Evolutionary conservation across 1,140 invertebrate genomes (phyloP), one percentile per base, ranked within the genome.

Genomic region (Druon quercuslanigerum): DNA sequence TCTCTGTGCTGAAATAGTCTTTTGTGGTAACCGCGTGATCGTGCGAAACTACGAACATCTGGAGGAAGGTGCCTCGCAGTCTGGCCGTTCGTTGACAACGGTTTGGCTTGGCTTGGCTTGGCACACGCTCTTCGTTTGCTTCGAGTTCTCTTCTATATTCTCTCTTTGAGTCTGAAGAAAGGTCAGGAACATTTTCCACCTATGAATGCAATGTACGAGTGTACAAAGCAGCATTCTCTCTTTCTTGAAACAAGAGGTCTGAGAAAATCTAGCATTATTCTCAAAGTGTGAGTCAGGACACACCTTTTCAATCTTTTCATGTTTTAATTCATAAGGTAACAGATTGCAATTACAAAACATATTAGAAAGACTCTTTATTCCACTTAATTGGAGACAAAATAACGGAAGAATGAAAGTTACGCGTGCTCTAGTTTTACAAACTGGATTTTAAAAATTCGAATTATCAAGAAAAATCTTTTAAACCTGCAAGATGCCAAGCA

Each of bases 121-220:
- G 57, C 57, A 66, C 57, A 66, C 57, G 57, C 57, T 66, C 12
- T 46, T 46, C 40, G 40, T 46, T 66, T 33, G 57, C 57, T 66
- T 66, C 57, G 57, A 46, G 8, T 46, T 46, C 40, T 33, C 25
- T 33, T 33, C 25, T 33, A 33, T 33, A 40, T 66, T 46, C 40
- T 66, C 60, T 66, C 60, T 66, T 66, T 46, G 40, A 46, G 40
- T 66, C 60, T 66, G 25, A 66, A 66, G 60, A 66, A 66, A 66
- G 60, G 60, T 66, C 60, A 66, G 60, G 60, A 66, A 66, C 60
- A 66, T 66, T 66, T 66, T 66, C 60, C 60, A 66, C 60, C 60
- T 66, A 66, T 33, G 25, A 16, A 66, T 12, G 13, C 20, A 66
- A 66, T 56, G 17, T 56, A 20, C 40, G 25, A 8, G 40, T 66